Conservation (phyloP, 2,888 invertebrate species). For the Agrotis segetum region DNA sequence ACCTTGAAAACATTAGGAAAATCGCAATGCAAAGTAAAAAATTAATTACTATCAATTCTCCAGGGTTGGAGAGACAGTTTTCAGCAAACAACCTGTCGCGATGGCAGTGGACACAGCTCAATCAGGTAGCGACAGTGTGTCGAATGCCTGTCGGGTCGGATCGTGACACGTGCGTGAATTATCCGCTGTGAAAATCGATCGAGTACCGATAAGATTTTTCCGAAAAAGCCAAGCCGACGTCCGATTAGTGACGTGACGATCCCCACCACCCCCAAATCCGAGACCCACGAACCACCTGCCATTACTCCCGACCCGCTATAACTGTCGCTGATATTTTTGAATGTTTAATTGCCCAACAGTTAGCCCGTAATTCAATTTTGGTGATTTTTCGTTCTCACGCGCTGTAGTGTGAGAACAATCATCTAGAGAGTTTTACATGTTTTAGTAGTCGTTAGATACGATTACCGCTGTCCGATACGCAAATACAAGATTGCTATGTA, state of each 20-base stretch:
- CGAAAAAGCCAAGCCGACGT: constrained; percentile 82
- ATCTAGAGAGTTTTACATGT: constrained; percentile 77
- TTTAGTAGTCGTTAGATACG: constrained; percentile 77
- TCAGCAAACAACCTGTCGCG: constrained; percentile 74
- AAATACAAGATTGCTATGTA: constrained; percentile 75
- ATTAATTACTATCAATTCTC: constrained; percentile 45
- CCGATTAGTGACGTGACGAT: constrained; percentile 84
- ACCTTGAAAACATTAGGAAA: constrained; percentile 7
- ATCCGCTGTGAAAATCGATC: constrained; percentile 90
- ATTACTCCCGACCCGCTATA: constrained; percentile 80
- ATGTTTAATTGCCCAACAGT: constrained; percentile 87
- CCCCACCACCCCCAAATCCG: constrained; percentile 82
- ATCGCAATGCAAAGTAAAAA: constrained; percentile 60
- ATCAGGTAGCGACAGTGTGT: constrained; percentile 78
- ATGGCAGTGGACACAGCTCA: constrained; percentile 69
- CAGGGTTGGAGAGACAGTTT: constrained; percentile 56
- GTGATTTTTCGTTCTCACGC: constrained; percentile 87
- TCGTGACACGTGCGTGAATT: constrained; percentile 87
- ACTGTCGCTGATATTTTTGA: constrained; percentile 83
- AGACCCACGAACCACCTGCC: constrained; percentile 87
- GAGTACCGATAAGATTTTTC: constrained; percentile 80
- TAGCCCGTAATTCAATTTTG: constrained; percentile 81
- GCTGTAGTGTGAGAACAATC: constrained; percentile 84
- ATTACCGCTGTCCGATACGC: constrained; percentile 82
- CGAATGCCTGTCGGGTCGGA: constrained; percentile 75